A percentile compares a stretch with the other conserved stretches of the same genome.
These are phyloP conservation scores for Planiliza haematocheilus DNA, from an alignment of 2,113 vertebrate species.

Conservation along the genomic window DNA sequence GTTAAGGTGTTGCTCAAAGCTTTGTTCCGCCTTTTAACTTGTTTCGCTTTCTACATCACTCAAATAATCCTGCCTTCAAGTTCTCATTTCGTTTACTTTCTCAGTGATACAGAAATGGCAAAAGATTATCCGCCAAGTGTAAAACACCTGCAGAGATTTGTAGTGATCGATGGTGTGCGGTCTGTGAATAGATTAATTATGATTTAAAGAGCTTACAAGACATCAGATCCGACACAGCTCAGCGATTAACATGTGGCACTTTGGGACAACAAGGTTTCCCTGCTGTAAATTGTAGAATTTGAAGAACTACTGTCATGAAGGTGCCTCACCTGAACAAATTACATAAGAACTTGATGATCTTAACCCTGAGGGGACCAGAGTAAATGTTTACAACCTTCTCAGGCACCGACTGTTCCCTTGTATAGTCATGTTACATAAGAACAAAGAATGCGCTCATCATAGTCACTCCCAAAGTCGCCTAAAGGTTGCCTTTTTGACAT, in stretches of 20 bases:
- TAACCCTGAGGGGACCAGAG: slow-evolving; percentile 22
- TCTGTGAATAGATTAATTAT: slow-evolving; percentile 42
- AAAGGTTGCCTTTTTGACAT: slow-evolving; percentile 27
- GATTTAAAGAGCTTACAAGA: slow-evolving; percentile 32
- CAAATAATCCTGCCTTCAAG: no score
- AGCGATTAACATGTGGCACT: slow-evolving; percentile 36
- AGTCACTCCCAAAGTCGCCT: slow-evolving; percentile 16
- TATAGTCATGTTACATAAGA: slow-evolving; percentile 55
- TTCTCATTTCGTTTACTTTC: no score
- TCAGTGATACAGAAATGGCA: neutral
- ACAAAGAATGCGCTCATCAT: slow-evolving; percentile 4
- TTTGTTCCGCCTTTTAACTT: no score
- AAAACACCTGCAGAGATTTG: neutral
- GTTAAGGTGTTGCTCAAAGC: no score
- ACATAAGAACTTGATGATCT: slow-evolving; percentile 12
- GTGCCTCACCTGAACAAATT: neutral
- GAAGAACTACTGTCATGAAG: neutral
- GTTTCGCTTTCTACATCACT: no score
- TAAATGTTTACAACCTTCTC: slow-evolving; percentile 32
- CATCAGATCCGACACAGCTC: slow-evolving; percentile 43
- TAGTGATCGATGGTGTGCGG: neutral
- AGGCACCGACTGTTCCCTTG: slow-evolving; percentile 39
- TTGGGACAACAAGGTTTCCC: slow-evolving; percentile 1
- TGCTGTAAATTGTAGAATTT: neutral
- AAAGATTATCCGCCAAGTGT: neutral